Percentiles rank a stretch among this genome's conserved stretches.
Conservation (phyloP, 1,140 invertebrate genomes). For the Cydia strobilella region DNA sequence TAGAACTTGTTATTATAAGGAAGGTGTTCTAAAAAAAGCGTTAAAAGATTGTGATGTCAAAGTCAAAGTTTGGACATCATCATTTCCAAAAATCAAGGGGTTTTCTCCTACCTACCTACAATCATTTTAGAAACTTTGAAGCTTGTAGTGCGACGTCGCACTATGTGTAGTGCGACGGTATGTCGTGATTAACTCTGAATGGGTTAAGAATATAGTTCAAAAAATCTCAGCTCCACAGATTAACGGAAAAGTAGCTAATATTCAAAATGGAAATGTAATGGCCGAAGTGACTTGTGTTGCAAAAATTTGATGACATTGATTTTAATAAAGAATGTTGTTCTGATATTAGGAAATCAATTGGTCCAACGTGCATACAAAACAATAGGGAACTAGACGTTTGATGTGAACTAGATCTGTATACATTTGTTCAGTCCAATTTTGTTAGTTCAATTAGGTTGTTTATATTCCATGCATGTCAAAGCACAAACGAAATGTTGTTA, state of each 20-base stretch:
- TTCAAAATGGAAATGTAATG: background rate
- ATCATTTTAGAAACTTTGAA: too few species aligned
- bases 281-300: constrained; percentile 9
- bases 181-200: too few species aligned
- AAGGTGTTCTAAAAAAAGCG: constrained; percentile 29
- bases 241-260: background rate
- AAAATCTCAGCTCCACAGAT: too few species aligned
- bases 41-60: constrained; percentile 22
- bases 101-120: too few species aligned
- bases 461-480: constrained; percentile 25
- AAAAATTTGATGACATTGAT: background rate
- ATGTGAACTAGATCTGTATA: constrained; percentile 13
- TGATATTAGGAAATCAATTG: constrained; percentile 15
- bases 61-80: too few species aligned
- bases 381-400: constrained; percentile 25
- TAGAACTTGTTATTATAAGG: too few species aligned
- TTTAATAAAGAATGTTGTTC: background rate
- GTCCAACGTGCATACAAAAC: constrained; percentile 32
- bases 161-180: too few species aligned
- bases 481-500: constrained; percentile 31
- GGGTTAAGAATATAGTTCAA: too few species aligned
- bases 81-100: too few species aligned
- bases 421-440: background rate
- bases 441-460: constrained; percentile 14
- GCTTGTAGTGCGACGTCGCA: too few species aligned